Percentiles rank a stretch among this genome's conserved stretches.
Conservation (phyloP, 1,140 invertebrate species). For the Oryzaephilus surinamensis region DNA sequence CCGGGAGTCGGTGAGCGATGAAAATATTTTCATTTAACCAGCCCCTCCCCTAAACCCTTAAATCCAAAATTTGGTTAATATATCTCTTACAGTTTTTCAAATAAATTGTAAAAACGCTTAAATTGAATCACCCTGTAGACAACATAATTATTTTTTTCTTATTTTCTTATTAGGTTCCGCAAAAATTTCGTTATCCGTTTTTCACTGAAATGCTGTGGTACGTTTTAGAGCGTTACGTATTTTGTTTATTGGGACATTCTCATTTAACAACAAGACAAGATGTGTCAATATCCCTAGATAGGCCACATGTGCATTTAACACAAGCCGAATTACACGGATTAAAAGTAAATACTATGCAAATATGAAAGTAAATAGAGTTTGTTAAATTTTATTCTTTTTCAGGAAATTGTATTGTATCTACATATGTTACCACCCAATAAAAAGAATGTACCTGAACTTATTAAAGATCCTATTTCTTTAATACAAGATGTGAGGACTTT, state of each 20-base stretch:
- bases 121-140: no score
- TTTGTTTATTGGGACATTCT: conserved; percentile 72
- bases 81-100: no score
- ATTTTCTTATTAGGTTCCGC: no score
- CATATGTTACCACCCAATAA: conserved; percentile 78
- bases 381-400: conserved; percentile 16
- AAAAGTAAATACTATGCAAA: conserved; percentile 46
- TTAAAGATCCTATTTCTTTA: conserved; percentile 78
- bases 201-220: conserved; percentile 98
- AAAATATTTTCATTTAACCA: no score
- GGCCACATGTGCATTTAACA: conserved; percentile 62
- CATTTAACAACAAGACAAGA: conserved; percentile 56
- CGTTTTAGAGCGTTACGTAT: conserved; percentile 86
- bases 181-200: conserved; percentile 95
- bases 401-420: conserved; percentile 82
- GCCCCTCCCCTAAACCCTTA: no score
- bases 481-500: conserved; percentile 81
- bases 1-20: no score
- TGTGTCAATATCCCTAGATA: conserved; percentile 32
- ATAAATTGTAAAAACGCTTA: no score
- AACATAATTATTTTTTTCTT: no score
- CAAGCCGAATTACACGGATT: conserved; percentile 79
- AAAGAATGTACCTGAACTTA: conserved; percentile 84
- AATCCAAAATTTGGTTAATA: no score
- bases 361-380: background rate